A percentile compares a stretch with the other conserved stretches of the same genome.
Conservation (phyloP, 2,113 vertebrate genomes). For the Nymphicus hollandicus region DNA sequence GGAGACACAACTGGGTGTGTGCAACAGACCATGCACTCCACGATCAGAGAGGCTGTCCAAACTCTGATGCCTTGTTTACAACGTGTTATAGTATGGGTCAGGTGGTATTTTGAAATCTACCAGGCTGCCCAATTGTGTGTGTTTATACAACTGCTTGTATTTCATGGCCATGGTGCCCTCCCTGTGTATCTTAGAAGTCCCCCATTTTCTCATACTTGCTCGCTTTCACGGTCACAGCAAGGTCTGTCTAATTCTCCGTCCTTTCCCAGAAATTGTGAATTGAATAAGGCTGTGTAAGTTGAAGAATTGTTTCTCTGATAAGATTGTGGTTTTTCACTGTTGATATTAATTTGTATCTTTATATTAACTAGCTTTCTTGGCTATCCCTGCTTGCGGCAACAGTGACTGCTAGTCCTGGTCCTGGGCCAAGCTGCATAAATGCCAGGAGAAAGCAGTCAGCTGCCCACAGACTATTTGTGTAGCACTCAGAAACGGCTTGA, state of each 20-base stretch:
- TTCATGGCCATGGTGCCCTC: not conserved
- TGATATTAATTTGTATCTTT: slow-evolving; percentile 29
- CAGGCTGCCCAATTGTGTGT: not conserved
- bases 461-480: not conserved
- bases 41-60: not conserved
- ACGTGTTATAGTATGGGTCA: not conserved
- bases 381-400: not conserved
- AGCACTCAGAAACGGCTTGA: not conserved
- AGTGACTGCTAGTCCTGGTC: not conserved
- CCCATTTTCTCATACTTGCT: not conserved
- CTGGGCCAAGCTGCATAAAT: not conserved
- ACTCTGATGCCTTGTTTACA: not conserved
- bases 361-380: slow-evolving; percentile 21
- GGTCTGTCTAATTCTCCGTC: not conserved
- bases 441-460: not conserved
- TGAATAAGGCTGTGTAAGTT: slow-evolving; percentile 27
- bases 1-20: accelerated
- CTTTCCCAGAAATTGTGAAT: slow-evolving; percentile 48
- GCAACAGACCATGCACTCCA: accelerated
- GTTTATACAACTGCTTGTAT: not conserved
- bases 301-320: slow-evolving; percentile 49
- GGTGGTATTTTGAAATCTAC: not conserved
- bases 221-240: not conserved
- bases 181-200: not conserved
- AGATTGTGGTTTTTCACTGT: slow-evolving; percentile 37